Evolutionary conservation across 2,113 vertebrate genomes (phyloP), one percentile per base, ranked within the genome.

Genomic region (Epinephelus moara): DNA sequence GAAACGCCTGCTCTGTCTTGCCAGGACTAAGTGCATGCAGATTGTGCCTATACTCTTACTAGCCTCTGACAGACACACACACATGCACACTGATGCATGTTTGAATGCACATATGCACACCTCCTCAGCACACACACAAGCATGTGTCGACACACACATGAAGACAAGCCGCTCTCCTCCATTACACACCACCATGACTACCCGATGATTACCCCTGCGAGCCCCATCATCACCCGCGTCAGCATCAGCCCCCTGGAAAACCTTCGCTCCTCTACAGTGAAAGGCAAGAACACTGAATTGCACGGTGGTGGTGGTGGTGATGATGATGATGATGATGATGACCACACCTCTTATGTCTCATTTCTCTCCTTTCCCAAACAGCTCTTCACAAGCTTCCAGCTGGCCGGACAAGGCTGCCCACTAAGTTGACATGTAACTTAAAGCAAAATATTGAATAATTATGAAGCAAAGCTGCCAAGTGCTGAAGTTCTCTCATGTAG

Each of bases 11-110:
- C 84, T 87, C 78, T 75, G 90, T 78, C 77, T 82, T 88, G 94
- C 92, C 93, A 95, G 88, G 90, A 91, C 86, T 94, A 94, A 95
- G 90, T 94, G 93, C 89, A 92, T 93, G 92, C 92, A 95, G 94
- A 94, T 91, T 91, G 92, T 49, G 86, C 83, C 91, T 83, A 45
- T 45, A 76, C 83, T 83, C 88, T 81, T 55, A 50, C 80, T 73
- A 59, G 71, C 62, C 82, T 75, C 87, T 75, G 82, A 85, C 84
- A 60, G 82, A 87, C 81, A 70, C 82, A 71, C 77, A 77, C 84
- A 68, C 33, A 37, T 27, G 78, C 78, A 85, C 87, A 49, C 61
- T 37, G 62, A 61, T 64, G 82, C 75, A 80, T 64, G 81, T 53
- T 75, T 42, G 15, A 82, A 62, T 64, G 57, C 76, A 73, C 75